Evolutionary conservation across 2,113 vertebrate species (phyloP).

Genomic region (Progne subis): DNA sequence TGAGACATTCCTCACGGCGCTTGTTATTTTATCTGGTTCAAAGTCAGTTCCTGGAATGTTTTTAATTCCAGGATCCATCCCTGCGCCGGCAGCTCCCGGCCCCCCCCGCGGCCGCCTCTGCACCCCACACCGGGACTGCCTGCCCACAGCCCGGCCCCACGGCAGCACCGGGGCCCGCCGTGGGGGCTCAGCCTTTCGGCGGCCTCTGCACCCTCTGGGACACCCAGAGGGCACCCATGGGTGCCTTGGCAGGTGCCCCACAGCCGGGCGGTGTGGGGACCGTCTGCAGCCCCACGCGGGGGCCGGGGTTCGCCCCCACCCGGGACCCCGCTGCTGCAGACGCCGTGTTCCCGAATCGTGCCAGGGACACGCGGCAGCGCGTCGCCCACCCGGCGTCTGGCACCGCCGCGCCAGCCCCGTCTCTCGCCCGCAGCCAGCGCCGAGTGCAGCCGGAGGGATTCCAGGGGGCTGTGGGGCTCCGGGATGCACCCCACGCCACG

Average conservation of each 20-base stretch:
- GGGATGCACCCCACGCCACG: background rate
- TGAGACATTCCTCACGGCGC: slow-evolving; percentile 37
- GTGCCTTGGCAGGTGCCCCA: background rate
- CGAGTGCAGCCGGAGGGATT: background rate
- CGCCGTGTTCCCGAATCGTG: background rate
- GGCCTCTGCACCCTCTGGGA: background rate
- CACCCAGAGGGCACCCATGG: background rate
- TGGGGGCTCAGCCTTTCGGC: background rate
- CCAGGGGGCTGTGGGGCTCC: background rate
- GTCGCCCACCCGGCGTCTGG: slow-evolving; percentile 61
- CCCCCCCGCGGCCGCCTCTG: background rate
- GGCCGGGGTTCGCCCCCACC: background rate
- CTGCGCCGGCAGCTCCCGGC: slow-evolving; percentile 17
- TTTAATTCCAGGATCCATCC: slow-evolving; percentile 60
- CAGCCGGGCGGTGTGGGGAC: accelerated
- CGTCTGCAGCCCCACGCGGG: background rate
- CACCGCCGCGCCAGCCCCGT: background rate
- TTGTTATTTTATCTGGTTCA: slow-evolving; percentile 63
- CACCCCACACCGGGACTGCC: background rate
- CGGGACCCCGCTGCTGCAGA: background rate
- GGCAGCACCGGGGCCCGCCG: background rate
- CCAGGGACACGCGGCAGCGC: slow-evolving; percentile 24
- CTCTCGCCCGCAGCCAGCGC: background rate
- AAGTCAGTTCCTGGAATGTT: slow-evolving; percentile 67
- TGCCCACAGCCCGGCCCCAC: background rate